These are phyloP conservation scores for Anthoscopus minutus DNA, from an alignment of 2,113 vertebrate species.

Conservation along the genomic window DNA sequence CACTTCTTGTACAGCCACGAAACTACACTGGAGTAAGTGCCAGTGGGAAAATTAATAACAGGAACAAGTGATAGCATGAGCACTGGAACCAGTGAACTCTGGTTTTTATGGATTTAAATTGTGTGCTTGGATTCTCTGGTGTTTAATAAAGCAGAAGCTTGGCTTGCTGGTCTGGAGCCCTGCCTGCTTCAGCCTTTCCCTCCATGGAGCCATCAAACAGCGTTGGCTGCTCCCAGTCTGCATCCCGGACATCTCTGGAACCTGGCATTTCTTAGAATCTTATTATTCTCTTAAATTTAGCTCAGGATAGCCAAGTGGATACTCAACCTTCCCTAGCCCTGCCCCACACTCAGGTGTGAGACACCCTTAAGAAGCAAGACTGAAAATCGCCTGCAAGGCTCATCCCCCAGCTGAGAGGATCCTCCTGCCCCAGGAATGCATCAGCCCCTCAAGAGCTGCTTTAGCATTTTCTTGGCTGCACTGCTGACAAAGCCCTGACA, in stretches of 20 bases:
- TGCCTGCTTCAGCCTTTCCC: not conserved
- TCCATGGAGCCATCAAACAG: not conserved
- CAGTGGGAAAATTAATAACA: constrained; percentile 41
- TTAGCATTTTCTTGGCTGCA: not conserved
- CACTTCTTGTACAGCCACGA: not conserved
- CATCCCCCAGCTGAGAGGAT: not conserved
- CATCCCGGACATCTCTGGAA: not conserved
- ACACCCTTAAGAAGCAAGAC: not conserved
- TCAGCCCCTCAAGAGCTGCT: not conserved
- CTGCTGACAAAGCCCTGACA: not conserved
- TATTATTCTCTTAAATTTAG: not conserved
- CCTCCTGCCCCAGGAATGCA: not conserved
- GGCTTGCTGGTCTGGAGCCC: not conserved
- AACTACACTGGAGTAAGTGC: not conserved
- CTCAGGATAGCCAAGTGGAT: not conserved
- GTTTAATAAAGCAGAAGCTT: constrained; percentile 16
- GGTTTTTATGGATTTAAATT: not conserved
- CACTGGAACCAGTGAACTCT: not conserved
- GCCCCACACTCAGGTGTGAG: not conserved
- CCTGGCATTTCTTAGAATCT: not conserved
- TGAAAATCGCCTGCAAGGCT: not conserved
- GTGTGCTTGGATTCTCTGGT: not conserved
- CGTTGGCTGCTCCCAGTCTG: not conserved
- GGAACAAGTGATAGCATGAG: not conserved
- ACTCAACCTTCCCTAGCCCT: not conserved